Evolutionary conservation across 2,113 vertebrate genomes (phyloP).

Genomic region (Odontophorus gujanensis): DNA sequence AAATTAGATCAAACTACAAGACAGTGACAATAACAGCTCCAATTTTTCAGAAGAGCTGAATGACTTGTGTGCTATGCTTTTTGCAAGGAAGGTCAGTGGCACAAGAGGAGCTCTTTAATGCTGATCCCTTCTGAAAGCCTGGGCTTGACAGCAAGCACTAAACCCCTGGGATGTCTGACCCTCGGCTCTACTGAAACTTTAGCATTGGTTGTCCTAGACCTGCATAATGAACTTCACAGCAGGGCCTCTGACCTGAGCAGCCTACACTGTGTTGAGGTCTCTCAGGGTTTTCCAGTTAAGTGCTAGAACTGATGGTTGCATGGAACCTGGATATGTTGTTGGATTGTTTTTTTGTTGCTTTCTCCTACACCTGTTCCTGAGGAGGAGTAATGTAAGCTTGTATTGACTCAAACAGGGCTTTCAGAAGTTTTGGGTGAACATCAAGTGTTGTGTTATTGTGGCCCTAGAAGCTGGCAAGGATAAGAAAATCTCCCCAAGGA

Average conservation of each 20-base stretch:
- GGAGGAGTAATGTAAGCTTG: background rate
- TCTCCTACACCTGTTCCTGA: background rate
- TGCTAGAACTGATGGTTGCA: background rate
- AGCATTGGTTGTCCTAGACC: background rate
- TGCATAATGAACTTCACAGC: conserved; percentile 7
- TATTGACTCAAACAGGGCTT: background rate
- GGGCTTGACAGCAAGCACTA: background rate
- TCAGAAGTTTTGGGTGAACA: background rate
- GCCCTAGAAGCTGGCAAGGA: background rate
- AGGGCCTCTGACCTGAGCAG: conserved; percentile 5
- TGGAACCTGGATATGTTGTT: background rate
- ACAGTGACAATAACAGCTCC: conserved; percentile 33
- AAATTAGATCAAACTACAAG: conserved; percentile 63
- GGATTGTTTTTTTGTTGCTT: background rate
- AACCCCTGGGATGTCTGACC: conserved; percentile 8
- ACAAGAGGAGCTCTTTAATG: background rate
- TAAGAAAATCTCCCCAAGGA: background rate
- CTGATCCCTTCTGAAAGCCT: conserved; percentile 13
- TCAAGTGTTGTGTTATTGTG: background rate
- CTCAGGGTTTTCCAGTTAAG: background rate
- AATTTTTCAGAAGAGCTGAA: background rate
- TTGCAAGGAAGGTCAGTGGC: conserved; percentile 3
- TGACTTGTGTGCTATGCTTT: conserved; percentile 3
- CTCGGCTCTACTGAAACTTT: background rate
- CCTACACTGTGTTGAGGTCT: background rate